Conservation (phyloP, 2,888 invertebrate species). For the Pseudococcus longispinus region DNA sequence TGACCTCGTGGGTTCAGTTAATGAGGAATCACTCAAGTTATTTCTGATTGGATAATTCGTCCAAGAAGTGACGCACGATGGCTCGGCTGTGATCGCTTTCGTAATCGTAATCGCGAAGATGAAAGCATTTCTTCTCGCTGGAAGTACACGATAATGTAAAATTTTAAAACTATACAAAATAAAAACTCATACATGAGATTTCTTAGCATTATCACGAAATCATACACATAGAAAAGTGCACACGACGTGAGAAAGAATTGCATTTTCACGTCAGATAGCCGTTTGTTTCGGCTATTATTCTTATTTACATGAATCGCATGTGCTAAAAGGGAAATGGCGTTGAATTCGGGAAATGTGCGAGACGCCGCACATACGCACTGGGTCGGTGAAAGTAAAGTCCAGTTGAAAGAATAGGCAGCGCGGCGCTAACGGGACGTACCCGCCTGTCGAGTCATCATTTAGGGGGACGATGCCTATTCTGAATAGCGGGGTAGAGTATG, state of each 20-base stretch:
- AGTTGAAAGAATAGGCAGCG: slow-evolving; percentile 47
- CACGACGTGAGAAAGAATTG: background rate
- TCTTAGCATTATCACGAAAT: background rate
- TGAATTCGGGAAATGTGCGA: slow-evolving; percentile 53
- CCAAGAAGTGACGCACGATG: too few species aligned
- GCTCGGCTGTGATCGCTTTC: too few species aligned
- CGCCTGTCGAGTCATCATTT: slow-evolving; percentile 42
- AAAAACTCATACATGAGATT: background rate
- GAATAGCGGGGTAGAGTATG: slow-evolving; percentile 21
- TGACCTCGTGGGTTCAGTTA: too few species aligned
- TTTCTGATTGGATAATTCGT: too few species aligned
- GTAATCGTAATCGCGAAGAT: too few species aligned
- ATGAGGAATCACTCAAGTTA: too few species aligned
- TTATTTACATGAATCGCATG: slow-evolving; percentile 5
- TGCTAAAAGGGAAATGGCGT: slow-evolving; percentile 52
- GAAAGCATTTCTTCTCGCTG: too few species aligned
- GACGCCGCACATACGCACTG: slow-evolving; percentile 49
- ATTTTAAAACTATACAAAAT: background rate
- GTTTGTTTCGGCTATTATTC: slow-evolving; percentile 3
- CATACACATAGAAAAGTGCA: background rate
- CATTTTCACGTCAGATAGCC: background rate
- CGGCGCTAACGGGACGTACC: slow-evolving; percentile 20
- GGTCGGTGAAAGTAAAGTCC: slow-evolving; percentile 55
- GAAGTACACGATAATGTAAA: background rate
- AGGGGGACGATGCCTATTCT: slow-evolving; percentile 29